Percentiles rank a stretch among this genome's conserved stretches.
Evolutionary conservation across 2,888 invertebrate species (phyloP).

Genomic region (Pseudanteris insignis): DNA sequence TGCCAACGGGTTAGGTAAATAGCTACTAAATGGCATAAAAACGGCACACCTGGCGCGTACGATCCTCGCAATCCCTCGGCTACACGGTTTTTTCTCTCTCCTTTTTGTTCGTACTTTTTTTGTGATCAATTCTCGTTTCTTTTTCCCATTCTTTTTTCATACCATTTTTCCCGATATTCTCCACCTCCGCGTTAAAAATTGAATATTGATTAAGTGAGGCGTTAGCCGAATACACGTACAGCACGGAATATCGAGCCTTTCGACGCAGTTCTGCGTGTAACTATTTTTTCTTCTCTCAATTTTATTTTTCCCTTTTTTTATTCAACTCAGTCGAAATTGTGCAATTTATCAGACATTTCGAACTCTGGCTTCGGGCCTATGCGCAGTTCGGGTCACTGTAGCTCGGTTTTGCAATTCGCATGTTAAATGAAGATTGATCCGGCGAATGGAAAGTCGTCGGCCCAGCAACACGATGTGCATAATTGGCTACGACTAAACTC

Average conservation of each 20-base stretch:
- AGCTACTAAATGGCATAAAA: conserved; percentile 38
- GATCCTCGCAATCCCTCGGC: background rate
- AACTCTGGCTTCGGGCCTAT: no score
- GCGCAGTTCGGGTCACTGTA: no score
- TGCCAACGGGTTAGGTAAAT: conserved; percentile 44
- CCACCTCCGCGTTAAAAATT: conserved; percentile 14
- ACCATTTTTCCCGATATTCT: conserved; percentile 2
- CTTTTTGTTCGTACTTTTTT: no score
- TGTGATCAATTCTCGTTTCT: conserved; percentile 19
- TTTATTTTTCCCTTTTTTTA: background rate
- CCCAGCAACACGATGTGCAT: no score
- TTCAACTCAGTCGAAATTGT: no score
- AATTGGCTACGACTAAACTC: no score
- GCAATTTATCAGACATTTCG: no score
- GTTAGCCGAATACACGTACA: conserved; percentile 2
- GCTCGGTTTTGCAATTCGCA: no score
- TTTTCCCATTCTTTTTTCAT: conserved; percentile 13
- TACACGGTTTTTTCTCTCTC: no score
- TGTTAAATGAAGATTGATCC: no score
- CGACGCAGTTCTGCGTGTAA: background rate
- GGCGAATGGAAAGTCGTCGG: no score
- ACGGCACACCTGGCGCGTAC: conserved; percentile 27
- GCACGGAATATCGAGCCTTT: conserved; percentile 2
- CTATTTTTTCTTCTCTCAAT: background rate
- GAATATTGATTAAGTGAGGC: conserved; percentile 33